Conservation (phyloP, 1,140 invertebrate genomes). For the Cotesia typhae region DNA sequence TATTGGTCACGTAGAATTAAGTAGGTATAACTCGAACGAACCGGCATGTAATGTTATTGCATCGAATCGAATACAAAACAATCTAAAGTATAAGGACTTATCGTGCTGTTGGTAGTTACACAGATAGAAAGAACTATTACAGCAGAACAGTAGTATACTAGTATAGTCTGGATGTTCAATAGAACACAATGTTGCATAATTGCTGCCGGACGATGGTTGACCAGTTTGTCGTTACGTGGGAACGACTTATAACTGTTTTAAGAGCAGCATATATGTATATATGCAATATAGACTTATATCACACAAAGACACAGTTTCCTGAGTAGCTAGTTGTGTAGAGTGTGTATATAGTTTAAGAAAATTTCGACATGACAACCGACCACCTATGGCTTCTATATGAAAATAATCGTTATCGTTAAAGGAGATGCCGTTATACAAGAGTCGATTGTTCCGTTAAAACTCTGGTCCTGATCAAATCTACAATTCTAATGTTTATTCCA, state of each 20-base stretch:
- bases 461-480: constrained; percentile 1
- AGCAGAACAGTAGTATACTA: too few relatives aligned
- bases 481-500: not conserved
- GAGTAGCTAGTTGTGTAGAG: too few relatives aligned
- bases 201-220: constrained; percentile 33
- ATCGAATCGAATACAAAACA: constrained; percentile 41
- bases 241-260: constrained; percentile 16
- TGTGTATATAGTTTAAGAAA: too few relatives aligned
- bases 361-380: constrained; percentile 17
- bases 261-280: not conserved
- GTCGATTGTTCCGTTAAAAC: constrained; percentile 5
- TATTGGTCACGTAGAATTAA: not conserved
- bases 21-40: constrained; percentile 24
- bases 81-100: too few relatives aligned
- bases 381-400: constrained; percentile 7
- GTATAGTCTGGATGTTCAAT: constrained; percentile 17
- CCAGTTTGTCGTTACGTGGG: constrained; percentile 33
- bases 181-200: constrained; percentile 40
- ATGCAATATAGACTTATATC: not conserved
- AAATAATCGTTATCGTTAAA: constrained; percentile 15
- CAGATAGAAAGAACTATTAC: constrained; percentile 12
- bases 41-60: constrained; percentile 41
- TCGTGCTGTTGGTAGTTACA: not conserved
- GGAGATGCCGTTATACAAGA: constrained; percentile 19
- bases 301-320: not conserved